Percentiles rank a stretch among this genome's conserved stretches.
Evolutionary conservation across 2,113 vertebrate species (phyloP).

Genomic region (Vulpes vulpes): DNA sequence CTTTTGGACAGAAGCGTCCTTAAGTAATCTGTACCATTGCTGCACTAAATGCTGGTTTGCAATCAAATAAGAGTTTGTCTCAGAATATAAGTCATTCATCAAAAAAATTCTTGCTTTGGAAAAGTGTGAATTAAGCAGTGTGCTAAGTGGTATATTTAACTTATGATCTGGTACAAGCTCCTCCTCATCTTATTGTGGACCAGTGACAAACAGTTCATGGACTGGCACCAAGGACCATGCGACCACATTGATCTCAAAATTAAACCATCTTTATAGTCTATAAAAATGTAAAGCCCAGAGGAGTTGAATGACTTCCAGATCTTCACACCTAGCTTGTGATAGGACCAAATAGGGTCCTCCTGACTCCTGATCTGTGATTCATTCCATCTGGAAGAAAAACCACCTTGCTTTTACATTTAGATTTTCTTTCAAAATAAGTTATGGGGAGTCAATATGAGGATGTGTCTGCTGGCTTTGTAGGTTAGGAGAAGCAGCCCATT

Average conservation of each 20-base stretch:
- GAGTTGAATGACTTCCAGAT: neutral
- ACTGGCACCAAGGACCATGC: neutral
- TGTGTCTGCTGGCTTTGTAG: neutral
- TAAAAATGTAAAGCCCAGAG: constrained; percentile 9
- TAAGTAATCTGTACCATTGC: neutral
- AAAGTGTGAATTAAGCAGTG: neutral
- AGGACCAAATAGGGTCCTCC: neutral
- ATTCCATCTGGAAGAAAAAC: constrained; percentile 38
- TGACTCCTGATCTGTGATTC: neutral
- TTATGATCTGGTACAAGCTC: neutral
- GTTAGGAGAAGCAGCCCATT: neutral
- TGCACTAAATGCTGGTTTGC: constrained; percentile 21
- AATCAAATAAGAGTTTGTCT: constrained; percentile 1
- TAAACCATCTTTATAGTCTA: neutral
- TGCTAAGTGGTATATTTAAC: neutral
- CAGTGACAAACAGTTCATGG: neutral
- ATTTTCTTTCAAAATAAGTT: constrained; percentile 53
- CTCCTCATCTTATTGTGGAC: neutral
- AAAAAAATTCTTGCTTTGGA: neutral
- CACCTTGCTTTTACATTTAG: constrained; percentile 24
- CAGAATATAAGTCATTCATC: constrained; percentile 27
- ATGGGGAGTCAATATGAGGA: neutral
- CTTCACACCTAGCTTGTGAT: constrained; percentile 3
- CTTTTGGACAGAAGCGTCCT: neutral
- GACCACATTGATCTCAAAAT: neutral